Percentiles rank a stretch among this genome's conserved stretches.
phyloP scores from a whole-genome alignment of 2,113 vertebrate species.

The Epinephelus moara region DNA sequence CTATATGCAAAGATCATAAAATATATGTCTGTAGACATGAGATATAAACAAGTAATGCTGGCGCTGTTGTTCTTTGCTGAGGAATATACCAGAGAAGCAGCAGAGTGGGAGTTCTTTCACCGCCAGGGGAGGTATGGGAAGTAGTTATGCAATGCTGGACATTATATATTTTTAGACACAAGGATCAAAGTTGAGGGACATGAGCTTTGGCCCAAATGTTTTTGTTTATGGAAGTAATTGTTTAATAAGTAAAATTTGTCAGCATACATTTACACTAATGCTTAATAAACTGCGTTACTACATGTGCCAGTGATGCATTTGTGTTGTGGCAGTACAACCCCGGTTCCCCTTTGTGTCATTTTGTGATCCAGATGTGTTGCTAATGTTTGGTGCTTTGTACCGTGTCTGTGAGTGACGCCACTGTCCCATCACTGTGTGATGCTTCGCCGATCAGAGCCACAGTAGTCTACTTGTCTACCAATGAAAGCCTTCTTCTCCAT shows the following conservation, averaged over 20 bases:
- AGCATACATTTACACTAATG: not conserved
- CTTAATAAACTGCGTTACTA: not conserved
- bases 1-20: not conserved
- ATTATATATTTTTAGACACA: constrained; percentile 54
- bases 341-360: not conserved
- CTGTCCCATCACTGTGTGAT: constrained; percentile 59
- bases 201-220: constrained; percentile 19
- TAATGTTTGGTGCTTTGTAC: constrained; percentile 68
- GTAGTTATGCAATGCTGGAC: constrained; percentile 63
- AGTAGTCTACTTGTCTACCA: constrained; percentile 66
- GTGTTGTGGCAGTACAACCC: not conserved
- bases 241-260: not conserved
- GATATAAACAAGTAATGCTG: not conserved
- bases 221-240: constrained; percentile 25
- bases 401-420: constrained; percentile 41
- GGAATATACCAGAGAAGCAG: constrained; percentile 10
- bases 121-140: constrained; percentile 37
- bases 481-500: constrained; percentile 60
- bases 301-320: not conserved
- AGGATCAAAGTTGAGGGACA: constrained; percentile 37
- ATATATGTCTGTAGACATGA: not conserved
- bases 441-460: constrained; percentile 60
- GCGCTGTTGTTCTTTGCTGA: not conserved
- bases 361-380: constrained; percentile 54
- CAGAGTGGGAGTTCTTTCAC: constrained; percentile 10